Evolutionary conservation across 1,140 invertebrate genomes (phyloP).

Genomic region (Listronotus bonariensis): DNA sequence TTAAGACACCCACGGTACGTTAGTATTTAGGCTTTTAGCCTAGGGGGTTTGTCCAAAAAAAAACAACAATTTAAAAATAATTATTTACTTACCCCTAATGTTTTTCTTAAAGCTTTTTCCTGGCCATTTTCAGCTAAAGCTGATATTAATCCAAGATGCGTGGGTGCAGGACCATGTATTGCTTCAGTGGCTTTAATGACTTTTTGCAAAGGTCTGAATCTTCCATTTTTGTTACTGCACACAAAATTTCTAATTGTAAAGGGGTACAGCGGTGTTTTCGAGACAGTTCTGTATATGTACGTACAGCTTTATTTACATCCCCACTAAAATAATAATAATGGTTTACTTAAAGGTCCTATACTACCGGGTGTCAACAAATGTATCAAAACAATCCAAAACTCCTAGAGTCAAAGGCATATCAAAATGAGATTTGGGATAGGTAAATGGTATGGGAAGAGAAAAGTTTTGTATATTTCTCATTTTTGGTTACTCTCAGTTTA

Average conservation of each 20-base stretch:
- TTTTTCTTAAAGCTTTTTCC: constrained; percentile 56
- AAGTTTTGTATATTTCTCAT: too few species aligned
- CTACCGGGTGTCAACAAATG: too few species aligned
- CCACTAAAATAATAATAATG: constrained; percentile 55
- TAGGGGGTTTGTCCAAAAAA: too few species aligned
- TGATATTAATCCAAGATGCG: constrained; percentile 57
- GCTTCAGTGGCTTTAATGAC: constrained; percentile 53
- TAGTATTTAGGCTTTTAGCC: too few species aligned
- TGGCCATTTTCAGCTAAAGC: constrained; percentile 60
- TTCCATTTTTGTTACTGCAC: constrained; percentile 52
- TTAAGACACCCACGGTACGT: too few species aligned
- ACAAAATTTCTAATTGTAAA: constrained; percentile 61
- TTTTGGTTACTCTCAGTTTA: too few species aligned
- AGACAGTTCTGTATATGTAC: constrained; percentile 54
- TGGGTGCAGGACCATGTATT: constrained; percentile 56
- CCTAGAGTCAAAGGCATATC: too few species aligned
- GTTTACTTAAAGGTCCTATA: too few species aligned
- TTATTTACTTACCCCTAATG: constrained; percentile 54
- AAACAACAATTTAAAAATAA: too few species aligned
- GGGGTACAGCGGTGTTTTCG: constrained; percentile 60
- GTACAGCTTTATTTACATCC: constrained; percentile 57
- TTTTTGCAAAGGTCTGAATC: constrained; percentile 54
- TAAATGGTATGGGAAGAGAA: too few species aligned
- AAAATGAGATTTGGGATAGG: too few species aligned
- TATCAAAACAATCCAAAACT: too few species aligned